A percentile compares a stretch with the other conserved stretches of the same genome.
Conservation (phyloP, 2,797 vertebrate species). For the Telmatherina bonti region DNA sequence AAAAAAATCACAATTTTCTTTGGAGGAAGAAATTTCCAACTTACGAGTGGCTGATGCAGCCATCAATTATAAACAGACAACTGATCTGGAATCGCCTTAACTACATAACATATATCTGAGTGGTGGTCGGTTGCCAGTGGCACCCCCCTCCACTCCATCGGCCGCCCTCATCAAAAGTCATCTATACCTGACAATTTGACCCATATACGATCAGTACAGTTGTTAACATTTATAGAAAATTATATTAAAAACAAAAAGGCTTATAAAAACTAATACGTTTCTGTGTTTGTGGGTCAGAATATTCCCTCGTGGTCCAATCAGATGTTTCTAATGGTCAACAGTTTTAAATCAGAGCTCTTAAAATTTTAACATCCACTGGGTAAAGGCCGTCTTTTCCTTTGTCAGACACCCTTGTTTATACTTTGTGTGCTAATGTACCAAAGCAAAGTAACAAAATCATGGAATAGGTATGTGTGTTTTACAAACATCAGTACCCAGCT, state of each 20-base stretch:
- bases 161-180: conserved; percentile 64
- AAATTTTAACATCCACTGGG: conserved; percentile 37
- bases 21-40: conserved; percentile 74
- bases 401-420: conserved; percentile 47
- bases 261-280: conserved; percentile 77
- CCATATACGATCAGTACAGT: conserved; percentile 72
- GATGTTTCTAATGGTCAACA: conserved; percentile 61
- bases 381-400: conserved; percentile 55
- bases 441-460: conserved; percentile 58
- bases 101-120: conserved; percentile 69
- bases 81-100: conserved; percentile 57
- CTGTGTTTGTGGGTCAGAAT: conserved; percentile 68
- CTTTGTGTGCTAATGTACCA: conserved; percentile 68
- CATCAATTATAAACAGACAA: conserved; percentile 73
- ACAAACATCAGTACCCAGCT: conserved; percentile 61
- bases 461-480: conserved; percentile 50
- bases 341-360: conserved; percentile 40
- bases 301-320: conserved; percentile 64
- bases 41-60: conserved; percentile 84
- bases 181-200: conserved; percentile 68
- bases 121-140: no score
- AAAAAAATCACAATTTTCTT: conserved; percentile 69
- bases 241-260: conserved; percentile 75
- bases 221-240: conserved; percentile 84
- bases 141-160: no score